Evolutionary conservation across 2,888 invertebrate genomes (phyloP), one percentile per base, ranked within the genome.

Genomic region (Andrena haemorrhoa): DNA sequence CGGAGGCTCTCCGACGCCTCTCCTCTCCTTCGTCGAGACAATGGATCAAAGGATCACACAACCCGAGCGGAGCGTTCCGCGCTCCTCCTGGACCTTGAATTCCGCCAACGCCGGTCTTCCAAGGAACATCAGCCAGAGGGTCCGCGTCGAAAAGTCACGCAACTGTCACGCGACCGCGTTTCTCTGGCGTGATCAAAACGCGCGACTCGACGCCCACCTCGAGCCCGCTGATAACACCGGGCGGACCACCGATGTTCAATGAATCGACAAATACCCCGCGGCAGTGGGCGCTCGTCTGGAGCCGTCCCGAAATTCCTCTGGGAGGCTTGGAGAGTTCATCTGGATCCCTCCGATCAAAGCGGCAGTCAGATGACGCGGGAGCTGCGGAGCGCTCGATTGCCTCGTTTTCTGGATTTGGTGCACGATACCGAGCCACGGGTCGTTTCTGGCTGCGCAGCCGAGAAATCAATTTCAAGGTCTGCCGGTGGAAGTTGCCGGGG

Each of bases 1-100:
- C 83, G 79, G 88, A 85, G 91, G 88, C 83, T 82, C 80, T 51
- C 72, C 84, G 71, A 70, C 70, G 69, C 71, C 82, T 82, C 77
- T 82, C 82, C 78, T 79, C 84, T 78, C 82, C 83, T 66, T 76
- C 79, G 80, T 74, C 88, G 89, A 92, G 91, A 92, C 92, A 92
- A 92, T 89, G 89, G 91, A 92, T 92, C 92, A 92, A 92, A 92
- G 92, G 86, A 86, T 88, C 86, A 76, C 83, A 61, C 70, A 73
- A 75, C 70, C 68, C 64, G 65, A 26, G 69, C 53, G 35, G 69
- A 29, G 23, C 31, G 63, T 26, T 60, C 63, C 29, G 68, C 70
- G 51, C 74, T 79, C 84, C 80, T 68, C 72, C 60, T 79, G 87
- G 80, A 84, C 87, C 78, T 63, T 82, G 78, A 75, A 82, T 81